Evolutionary conservation across 1,140 invertebrate species (phyloP), one percentile per base, ranked within the genome.

Genomic region (Drosophila santomea): DNA sequence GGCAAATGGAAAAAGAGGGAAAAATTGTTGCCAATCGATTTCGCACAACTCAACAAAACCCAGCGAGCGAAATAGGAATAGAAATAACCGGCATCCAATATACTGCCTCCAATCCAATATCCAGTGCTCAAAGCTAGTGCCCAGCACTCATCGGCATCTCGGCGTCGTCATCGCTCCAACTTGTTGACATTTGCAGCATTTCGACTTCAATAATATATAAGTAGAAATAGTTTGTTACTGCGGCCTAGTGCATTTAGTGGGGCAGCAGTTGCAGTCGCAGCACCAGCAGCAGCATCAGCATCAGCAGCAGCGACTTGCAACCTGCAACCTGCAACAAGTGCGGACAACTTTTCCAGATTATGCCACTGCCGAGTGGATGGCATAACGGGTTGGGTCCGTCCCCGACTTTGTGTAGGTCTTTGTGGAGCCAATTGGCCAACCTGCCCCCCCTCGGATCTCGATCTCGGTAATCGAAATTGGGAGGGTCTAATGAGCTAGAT

Each of bases 21-120:
- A 67, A 86, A 83, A 88, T 83, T 76, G 83, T 89, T 88, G 76
- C 84, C 83, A 88, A 88, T 88, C 84, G 83, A 83, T 88, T 88
- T 88, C 59, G 74, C 48, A 51, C 48, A 35, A 51, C 25, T 17
- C 48, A 51, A 35, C 25, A 35, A n/a, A 35, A 11, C 28, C 32
- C n/a, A n/a, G 25, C 72, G 51, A 47, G n/a, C 44, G 43, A 45
- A 52, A 56, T 35, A 44, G 14, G 58, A 80, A 85, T 79, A 84
- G 79, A 85, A 86, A 80, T 73, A 82, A 74, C 60, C 52, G 41
- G 73, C 73, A 75, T 75, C 64, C 60, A 62, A 72, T 61, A 61
- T 59, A 56, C 51, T 35, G 2, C 32, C 8, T 10, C 32, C 32
- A 32, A 32, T 32, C 36, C 57, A 61, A 41, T 50, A 32, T 39